These are phyloP conservation scores for Adrianichthys oophorus DNA, from an alignment of 2,797 vertebrate genomes.

Conservation along the genomic window DNA sequence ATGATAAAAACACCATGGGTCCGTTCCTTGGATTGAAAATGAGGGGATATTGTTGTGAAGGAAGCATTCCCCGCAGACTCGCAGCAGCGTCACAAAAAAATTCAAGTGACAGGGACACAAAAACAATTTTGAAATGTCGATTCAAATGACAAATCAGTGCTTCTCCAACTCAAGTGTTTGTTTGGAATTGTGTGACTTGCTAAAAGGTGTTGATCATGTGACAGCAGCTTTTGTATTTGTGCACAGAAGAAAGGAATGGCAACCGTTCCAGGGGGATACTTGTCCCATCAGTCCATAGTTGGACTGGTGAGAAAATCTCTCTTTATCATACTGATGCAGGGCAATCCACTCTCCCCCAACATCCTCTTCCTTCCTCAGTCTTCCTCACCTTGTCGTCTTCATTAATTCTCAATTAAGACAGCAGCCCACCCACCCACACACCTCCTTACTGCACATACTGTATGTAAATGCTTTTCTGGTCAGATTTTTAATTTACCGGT, in stretches of 20 bases:
- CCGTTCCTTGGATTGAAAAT: slow-evolving; percentile 59
- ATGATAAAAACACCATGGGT: too few relatives aligned
- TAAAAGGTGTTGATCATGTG: slow-evolving; percentile 3
- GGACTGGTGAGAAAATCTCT: slow-evolving; percentile 60
- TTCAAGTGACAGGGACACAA: slow-evolving; percentile 13
- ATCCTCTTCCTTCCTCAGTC: slow-evolving; percentile 13
- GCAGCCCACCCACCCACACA: slow-evolving; percentile 65
- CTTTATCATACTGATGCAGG: slow-evolving; percentile 52
- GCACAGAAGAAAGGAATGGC: slow-evolving; percentile 29
- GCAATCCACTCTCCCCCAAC: slow-evolving; percentile 45
- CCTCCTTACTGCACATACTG: slow-evolving; percentile 66
- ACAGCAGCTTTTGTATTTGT: slow-evolving; percentile 7
- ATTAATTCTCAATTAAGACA: slow-evolving; percentile 80
- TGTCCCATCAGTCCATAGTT: slow-evolving; percentile 48
- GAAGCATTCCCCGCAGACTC: slow-evolving; percentile 52
- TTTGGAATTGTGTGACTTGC: slow-evolving; percentile 15
- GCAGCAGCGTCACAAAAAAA: slow-evolving; percentile 33
- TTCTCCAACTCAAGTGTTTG: slow-evolving; percentile 8
- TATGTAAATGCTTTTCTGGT: slow-evolving; percentile 66
- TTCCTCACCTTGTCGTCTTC: slow-evolving; percentile 55
- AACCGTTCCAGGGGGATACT: slow-evolving; percentile 59
- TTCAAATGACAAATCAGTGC: neutral
- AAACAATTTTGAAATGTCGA: too few relatives aligned
- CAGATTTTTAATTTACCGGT: slow-evolving; percentile 68
- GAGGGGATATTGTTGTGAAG: slow-evolving; percentile 56